Evolutionary conservation across 2,113 vertebrate genomes (phyloP).

Genomic region (Dicentrarchus labrax): DNA sequence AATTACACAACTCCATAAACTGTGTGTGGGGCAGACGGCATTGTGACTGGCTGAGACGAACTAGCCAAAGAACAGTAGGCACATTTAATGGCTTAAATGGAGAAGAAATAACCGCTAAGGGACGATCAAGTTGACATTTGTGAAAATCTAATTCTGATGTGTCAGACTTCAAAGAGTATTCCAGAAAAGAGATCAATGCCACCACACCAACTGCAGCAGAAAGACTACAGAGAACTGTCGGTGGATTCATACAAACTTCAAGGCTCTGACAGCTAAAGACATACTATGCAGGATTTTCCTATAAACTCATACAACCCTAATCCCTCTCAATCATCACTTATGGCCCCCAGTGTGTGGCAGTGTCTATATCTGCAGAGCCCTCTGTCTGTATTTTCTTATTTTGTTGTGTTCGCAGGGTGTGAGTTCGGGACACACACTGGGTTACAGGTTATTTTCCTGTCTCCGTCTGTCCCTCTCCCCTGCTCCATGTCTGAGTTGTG

Average conservation of each 20-base stretch:
- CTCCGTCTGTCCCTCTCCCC: too few relatives aligned
- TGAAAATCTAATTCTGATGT: constrained; percentile 58
- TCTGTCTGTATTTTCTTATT: too few relatives aligned
- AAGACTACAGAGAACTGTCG: background rate
- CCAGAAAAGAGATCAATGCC: constrained; percentile 45
- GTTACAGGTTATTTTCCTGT: too few relatives aligned
- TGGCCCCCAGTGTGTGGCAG: too few relatives aligned
- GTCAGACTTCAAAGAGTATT: constrained; percentile 40
- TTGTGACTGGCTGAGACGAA: background rate
- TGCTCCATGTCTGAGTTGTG: too few relatives aligned
- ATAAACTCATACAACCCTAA: too few relatives aligned
- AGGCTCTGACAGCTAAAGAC: background rate
- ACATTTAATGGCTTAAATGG: constrained; percentile 1
- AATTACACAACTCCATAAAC: background rate
- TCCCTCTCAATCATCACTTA: too few relatives aligned
- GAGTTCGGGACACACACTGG: too few relatives aligned
- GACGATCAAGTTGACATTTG: constrained; percentile 46
- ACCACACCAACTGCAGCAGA: constrained; percentile 1
- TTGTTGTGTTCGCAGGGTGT: too few relatives aligned
- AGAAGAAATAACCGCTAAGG: constrained; percentile 29
- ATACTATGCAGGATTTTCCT: too few relatives aligned
- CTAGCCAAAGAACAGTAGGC: background rate
- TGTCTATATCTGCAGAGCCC: too few relatives aligned
- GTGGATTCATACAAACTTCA: background rate
- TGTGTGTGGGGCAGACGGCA: background rate